Percentiles rank a stretch among this genome's conserved stretches.
Conservation (phyloP, 2,113 vertebrate species). For the Sclerurus mexicanus region DNA sequence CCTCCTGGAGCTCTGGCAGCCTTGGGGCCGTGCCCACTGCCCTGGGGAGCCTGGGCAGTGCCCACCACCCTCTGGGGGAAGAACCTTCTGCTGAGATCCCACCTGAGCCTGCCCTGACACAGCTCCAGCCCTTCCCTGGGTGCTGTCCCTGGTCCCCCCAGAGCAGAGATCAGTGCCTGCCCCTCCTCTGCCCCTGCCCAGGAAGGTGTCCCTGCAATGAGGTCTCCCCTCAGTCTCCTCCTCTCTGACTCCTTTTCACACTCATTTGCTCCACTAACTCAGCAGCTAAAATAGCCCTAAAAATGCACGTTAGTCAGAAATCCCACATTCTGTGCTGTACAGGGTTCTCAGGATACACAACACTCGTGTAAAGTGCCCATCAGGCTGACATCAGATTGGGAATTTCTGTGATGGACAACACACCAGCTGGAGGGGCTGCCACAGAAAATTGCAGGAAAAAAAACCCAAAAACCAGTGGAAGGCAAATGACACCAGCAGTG, state of each 20-base stretch:
- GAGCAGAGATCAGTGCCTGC: neutral
- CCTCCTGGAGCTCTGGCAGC: neutral
- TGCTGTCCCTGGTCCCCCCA: neutral
- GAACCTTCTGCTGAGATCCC: neutral
- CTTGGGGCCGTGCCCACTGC: neutral
- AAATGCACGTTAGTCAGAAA: rapidly evolving
- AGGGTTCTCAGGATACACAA: rapidly evolving
- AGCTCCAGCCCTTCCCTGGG: neutral
- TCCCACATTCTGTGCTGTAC: rapidly evolving
- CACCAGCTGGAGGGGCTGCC: neutral
- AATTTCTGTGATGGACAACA: neutral
- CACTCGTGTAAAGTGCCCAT: neutral
- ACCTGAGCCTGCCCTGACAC: neutral
- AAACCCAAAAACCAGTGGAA: rapidly evolving
- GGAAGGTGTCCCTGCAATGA: neutral
- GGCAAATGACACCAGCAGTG: neutral
- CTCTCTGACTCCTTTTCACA: neutral
- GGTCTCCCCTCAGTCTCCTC: neutral
- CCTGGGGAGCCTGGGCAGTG: neutral
- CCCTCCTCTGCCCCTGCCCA: neutral
- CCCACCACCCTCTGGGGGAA: neutral
- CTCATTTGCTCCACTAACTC: neutral
- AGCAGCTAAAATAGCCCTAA: neutral
- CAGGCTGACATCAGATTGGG: neutral
- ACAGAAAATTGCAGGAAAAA: neutral